phyloP scores from a whole-genome alignment of 2,888 invertebrate species.

The Calliopum simillimum region DNA sequence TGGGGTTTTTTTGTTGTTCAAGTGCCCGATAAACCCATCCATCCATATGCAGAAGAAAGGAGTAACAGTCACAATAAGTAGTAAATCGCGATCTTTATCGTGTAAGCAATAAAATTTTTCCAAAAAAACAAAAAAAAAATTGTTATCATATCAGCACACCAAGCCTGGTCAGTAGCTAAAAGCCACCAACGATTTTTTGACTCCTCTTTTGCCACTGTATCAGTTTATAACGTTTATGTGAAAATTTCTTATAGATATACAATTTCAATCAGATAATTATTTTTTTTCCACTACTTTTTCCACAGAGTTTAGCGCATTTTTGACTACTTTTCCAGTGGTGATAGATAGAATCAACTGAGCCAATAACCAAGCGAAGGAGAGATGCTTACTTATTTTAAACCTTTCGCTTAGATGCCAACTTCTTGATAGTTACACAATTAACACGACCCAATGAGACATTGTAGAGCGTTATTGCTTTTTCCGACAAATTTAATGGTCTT shows the following conservation, averaged over 20 bases:
- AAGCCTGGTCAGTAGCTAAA: constrained; percentile 16
- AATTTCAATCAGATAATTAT: constrained; percentile 18
- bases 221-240: background rate
- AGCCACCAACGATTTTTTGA: constrained; percentile 28
- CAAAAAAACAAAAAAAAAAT: constrained; percentile 27
- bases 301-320: constrained; percentile 15
- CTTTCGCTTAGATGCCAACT: constrained; percentile 16
- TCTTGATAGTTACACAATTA: constrained; percentile 14
- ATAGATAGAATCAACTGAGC: background rate
- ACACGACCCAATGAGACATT: background rate
- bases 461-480: background rate
- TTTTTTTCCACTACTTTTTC: constrained; percentile 16
- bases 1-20: constrained; percentile 17
- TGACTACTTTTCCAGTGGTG: constrained; percentile 8
- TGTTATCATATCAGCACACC: constrained; percentile 7
- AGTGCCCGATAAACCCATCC: background rate
- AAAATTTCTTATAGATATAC: background rate
- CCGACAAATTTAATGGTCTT: constrained; percentile 7
- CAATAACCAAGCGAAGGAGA: background rate
- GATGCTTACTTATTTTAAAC: background rate
- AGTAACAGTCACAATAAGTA: background rate
- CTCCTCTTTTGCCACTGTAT: constrained; percentile 18
- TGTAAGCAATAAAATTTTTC: constrained; percentile 28
- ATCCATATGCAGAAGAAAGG: background rate
- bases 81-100: constrained; percentile 32